A percentile compares a stretch with the other conserved stretches of the same genome.
Conservation (phyloP, 1,140 invertebrate genomes). For the Rhopalosiphum maidis region DNA sequence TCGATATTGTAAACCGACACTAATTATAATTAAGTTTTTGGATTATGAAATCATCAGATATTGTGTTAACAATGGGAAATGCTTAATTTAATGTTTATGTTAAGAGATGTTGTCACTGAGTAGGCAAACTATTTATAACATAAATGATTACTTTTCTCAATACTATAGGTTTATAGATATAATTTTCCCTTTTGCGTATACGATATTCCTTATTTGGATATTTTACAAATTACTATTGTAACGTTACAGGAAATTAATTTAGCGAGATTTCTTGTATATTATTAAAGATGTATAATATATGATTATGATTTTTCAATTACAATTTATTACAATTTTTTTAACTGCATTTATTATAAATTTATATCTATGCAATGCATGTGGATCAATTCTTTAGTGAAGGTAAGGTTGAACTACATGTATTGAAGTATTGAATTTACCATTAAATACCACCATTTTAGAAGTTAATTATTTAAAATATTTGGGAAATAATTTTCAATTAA, state of each 20-base stretch:
- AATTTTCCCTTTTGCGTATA: not conserved
- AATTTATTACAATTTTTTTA: not conserved
- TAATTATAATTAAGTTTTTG: not conserved
- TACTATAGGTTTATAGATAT: not conserved
- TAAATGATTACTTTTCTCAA: not conserved
- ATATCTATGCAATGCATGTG: not conserved
- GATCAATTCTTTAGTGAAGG: constrained; percentile 6
- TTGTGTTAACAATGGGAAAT: constrained; percentile 15
- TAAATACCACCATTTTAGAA: not conserved
- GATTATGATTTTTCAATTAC: not conserved
- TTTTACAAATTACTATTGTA: not conserved
- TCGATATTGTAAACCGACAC: not conserved
- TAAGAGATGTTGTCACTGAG: not conserved
- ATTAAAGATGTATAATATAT: not conserved
- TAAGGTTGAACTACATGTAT: not conserved
- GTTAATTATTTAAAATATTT: not conserved
- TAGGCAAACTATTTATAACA: not conserved
- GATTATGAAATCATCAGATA: constrained; percentile 10
- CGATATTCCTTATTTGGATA: not conserved
- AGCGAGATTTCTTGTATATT: not conserved
- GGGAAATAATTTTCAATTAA: not conserved
- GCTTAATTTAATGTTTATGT: not conserved
- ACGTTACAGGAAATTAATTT: not conserved
- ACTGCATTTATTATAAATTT: not conserved
- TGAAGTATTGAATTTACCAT: not conserved